These are phyloP conservation scores for Nomada fabriciana DNA, from an alignment of 2,888 invertebrate genomes.

Conservation along the genomic window DNA sequence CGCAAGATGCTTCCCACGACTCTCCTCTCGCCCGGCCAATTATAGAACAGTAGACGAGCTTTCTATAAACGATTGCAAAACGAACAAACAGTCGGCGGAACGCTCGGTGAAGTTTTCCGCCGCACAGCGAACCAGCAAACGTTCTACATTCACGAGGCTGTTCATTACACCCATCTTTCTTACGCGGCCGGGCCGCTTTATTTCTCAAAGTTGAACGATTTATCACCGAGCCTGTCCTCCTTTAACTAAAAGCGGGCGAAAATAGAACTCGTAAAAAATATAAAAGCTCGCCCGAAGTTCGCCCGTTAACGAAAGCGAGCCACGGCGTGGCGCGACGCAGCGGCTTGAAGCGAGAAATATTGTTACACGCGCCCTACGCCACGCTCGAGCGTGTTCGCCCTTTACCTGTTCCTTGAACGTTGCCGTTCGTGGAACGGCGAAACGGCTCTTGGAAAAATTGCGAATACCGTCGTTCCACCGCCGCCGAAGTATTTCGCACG, in stretches of 20 bases:
- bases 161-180: constrained; percentile 47
- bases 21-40: not conserved
- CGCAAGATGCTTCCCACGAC: not conserved
- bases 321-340: constrained; percentile 4
- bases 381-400: constrained; percentile 26
- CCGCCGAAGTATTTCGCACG: not conserved
- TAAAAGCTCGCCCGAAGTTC: constrained; percentile 57
- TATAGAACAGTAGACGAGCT: not conserved
- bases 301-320: constrained; percentile 61
- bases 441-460: constrained; percentile 37
- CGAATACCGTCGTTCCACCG: constrained; percentile 10
- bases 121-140: constrained; percentile 22
- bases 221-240: constrained; percentile 50
- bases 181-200: constrained; percentile 36
- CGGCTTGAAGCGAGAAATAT: constrained; percentile 64
- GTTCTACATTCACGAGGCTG: constrained; percentile 45
- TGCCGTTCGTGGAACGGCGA: constrained; percentile 53
- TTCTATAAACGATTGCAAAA: constrained; percentile 37
- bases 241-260: constrained; percentile 51
- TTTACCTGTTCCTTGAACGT: constrained; percentile 38
- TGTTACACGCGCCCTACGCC: constrained; percentile 40
- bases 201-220: constrained; percentile 60
- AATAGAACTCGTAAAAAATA: constrained; percentile 58
- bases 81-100: not conserved
- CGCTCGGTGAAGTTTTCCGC: constrained; percentile 25